Evolutionary conservation across 2,797 vertebrate genomes (phyloP).

Genomic region (Lutjanus argentimaculatus): DNA sequence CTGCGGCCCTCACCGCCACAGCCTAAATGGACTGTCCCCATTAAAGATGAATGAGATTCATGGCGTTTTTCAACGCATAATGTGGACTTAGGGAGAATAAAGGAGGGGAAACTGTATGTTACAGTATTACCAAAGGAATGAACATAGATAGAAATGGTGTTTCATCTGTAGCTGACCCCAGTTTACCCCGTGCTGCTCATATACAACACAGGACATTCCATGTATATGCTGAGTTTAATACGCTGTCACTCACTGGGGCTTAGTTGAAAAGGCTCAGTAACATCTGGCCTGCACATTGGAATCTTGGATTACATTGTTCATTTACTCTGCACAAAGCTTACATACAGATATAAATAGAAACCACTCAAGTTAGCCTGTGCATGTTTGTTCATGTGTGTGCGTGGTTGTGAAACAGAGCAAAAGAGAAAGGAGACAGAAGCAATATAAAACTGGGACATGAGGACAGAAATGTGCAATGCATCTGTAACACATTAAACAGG

Average conservation of each 20-base stretch:
- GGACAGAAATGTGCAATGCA: conserved; percentile 7
- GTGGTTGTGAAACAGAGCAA: conserved; percentile 4
- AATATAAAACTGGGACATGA: background rate
- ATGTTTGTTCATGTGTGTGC: background rate
- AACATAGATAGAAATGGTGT: background rate
- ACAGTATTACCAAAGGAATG: background rate
- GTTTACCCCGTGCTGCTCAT: background rate
- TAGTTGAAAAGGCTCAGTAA: conserved; percentile 49
- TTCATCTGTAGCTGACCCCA: background rate
- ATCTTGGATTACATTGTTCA: conserved; percentile 45
- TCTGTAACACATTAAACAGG: background rate
- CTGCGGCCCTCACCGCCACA: too few species aligned
- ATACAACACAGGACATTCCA: conserved; percentile 26
- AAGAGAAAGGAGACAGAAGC: background rate
- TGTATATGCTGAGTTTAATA: conserved; percentile 23
- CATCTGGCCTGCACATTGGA: conserved; percentile 65
- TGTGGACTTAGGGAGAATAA: background rate
- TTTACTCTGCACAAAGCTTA: conserved; percentile 31
- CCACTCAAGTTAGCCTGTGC: background rate
- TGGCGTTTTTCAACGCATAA: too few species aligned
- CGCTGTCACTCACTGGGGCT: conserved; percentile 41
- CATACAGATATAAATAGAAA: conserved; percentile 22
- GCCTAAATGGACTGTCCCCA: too few species aligned
- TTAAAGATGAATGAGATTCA: too few species aligned
- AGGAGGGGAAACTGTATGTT: too few species aligned